Conservation (phyloP, 2,797 vertebrate genomes). For the Harpagifer antarcticus region DNA sequence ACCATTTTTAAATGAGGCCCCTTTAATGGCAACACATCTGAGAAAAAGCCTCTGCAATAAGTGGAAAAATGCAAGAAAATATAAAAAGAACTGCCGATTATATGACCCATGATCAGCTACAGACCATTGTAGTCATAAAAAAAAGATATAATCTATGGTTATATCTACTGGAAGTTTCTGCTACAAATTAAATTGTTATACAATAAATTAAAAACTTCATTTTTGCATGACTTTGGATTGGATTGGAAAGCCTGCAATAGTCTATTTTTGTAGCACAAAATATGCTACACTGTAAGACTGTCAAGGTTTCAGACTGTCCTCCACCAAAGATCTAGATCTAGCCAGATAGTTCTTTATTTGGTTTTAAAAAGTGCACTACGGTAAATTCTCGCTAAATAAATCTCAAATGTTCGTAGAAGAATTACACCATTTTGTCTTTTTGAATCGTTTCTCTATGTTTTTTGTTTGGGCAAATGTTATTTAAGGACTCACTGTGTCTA, state of each 20-base stretch:
- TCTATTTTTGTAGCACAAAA: not conserved
- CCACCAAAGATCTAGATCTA: too few species aligned
- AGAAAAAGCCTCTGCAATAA: not conserved
- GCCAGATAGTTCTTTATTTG: too few species aligned
- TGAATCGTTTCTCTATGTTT: not conserved
- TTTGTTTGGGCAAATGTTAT: not conserved
- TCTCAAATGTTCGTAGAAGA: too few species aligned
- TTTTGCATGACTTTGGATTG: not conserved
- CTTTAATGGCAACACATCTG: conserved; percentile 3
- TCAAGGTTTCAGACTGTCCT: too few species aligned
- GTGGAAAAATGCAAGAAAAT: not conserved
- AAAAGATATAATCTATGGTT: not conserved
- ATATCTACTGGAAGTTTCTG: not conserved
- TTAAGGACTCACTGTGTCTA: conserved; percentile 89
- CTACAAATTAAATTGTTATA: not conserved
- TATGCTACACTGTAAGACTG: too few species aligned
- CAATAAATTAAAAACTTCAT: not conserved
- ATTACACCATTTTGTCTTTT: too few species aligned
- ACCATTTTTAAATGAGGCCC: not conserved
- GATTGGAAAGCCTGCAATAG: not conserved
- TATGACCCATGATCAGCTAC: conserved; percentile 1
- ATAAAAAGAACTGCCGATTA: not conserved
- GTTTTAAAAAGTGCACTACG: too few species aligned
- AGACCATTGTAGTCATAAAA: not conserved
- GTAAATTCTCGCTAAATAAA: too few species aligned